phyloP scores from a whole-genome alignment of 2,113 vertebrate species.

The Pseudorasbora parva region DNA sequence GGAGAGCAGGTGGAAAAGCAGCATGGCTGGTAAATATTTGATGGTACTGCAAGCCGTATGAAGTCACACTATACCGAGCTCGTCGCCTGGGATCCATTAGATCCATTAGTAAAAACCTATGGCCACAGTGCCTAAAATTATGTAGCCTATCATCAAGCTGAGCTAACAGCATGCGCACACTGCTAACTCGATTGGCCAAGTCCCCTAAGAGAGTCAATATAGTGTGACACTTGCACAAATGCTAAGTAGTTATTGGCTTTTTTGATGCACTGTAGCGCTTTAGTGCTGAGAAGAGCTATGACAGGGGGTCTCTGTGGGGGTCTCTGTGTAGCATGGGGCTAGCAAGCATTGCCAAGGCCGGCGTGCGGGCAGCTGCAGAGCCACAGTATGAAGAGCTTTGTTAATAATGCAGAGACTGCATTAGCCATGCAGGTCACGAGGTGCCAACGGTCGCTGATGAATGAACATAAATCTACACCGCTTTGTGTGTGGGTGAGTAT shows the following conservation, averaged over 20 bases:
- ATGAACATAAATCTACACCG: constrained; percentile 47
- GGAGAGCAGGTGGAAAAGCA: constrained; percentile 45
- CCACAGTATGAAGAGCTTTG: constrained; percentile 27
- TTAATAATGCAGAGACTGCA: constrained; percentile 51
- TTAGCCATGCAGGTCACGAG: constrained; percentile 42
- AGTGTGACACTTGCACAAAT: constrained; percentile 3
- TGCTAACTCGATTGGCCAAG: constrained; percentile 6
- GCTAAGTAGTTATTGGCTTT: constrained; percentile 22
- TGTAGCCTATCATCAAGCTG: constrained; percentile 14
- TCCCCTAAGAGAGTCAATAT: background rate
- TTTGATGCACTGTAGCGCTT: constrained; percentile 48
- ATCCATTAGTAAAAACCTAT: constrained; percentile 13
- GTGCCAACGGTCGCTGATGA: constrained; percentile 38
- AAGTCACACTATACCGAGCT: constrained; percentile 32
- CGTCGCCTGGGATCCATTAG: constrained; percentile 18
- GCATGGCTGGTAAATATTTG: constrained; percentile 48
- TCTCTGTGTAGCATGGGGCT: constrained; percentile 38
- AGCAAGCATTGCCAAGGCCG: constrained; percentile 17
- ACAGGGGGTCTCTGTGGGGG: constrained; percentile 49
- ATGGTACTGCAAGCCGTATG: constrained; percentile 12
- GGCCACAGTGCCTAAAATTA: background rate
- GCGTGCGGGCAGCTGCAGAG: constrained; percentile 34
- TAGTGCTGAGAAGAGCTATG: constrained; percentile 32
- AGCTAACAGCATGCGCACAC: background rate
- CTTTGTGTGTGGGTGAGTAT: constrained; percentile 1